phyloP scores from a whole-genome alignment of 2,113 vertebrate genomes.

The Saccopteryx bilineata region DNA sequence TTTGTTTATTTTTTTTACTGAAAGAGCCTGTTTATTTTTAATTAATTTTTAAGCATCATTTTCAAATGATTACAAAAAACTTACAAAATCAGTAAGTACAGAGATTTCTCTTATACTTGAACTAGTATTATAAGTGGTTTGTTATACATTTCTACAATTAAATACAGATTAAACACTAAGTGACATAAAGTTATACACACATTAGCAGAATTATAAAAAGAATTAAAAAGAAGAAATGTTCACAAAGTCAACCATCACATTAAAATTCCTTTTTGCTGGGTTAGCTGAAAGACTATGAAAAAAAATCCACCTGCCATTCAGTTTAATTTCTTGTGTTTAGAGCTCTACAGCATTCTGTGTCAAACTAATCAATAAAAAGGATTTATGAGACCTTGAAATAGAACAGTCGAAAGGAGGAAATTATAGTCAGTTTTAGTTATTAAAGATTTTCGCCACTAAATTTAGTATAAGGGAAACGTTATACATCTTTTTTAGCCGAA shows the following conservation, averaged over 20 bases:
- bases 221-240: slow-evolving; percentile 38
- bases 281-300: slow-evolving; percentile 74
- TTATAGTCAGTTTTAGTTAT: slow-evolving; percentile 88
- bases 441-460: slow-evolving; percentile 89
- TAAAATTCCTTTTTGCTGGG: slow-evolving; percentile 78
- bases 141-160: background rate
- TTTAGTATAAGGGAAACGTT: slow-evolving; percentile 87
- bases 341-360: slow-evolving; percentile 82
- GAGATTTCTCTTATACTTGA: background rate
- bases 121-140: slow-evolving; percentile 35
- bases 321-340: slow-evolving; percentile 89
- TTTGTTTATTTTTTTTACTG: background rate
- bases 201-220: slow-evolving; percentile 56
- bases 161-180: slow-evolving; percentile 63
- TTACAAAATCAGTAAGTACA: background rate
- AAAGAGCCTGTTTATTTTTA: background rate
- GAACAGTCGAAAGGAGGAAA: slow-evolving; percentile 86
- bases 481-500: slow-evolving; percentile 86
- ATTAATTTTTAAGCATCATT: background rate
- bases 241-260: slow-evolving; percentile 52
- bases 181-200: slow-evolving; percentile 54
- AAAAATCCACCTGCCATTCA: slow-evolving; percentile 85
- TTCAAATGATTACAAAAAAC: background rate
- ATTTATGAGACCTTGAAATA: slow-evolving; percentile 88
- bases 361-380: slow-evolving; percentile 88